These are phyloP conservation scores for Hipparchia semele DNA, from an alignment of 2,888 invertebrate species.

Conservation along the genomic window DNA sequence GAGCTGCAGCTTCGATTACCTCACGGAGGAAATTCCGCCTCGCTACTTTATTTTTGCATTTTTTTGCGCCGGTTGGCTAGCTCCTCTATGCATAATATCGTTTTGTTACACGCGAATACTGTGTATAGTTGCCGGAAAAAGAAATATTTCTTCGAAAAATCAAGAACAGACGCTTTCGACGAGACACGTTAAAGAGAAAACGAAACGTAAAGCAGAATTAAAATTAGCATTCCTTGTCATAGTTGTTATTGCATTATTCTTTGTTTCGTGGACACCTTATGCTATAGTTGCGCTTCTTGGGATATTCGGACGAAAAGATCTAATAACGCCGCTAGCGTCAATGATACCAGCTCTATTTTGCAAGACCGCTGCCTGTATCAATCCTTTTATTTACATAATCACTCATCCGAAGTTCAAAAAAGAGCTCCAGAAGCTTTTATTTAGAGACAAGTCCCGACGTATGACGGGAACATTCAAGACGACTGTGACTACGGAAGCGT, in stretches of 20 bases:
- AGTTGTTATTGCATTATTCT: conserved; percentile 88
- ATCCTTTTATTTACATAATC: conserved; percentile 91
- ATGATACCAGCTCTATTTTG: conserved; percentile 92
- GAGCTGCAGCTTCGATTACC: conserved; percentile 93
- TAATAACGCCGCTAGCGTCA: conserved; percentile 87
- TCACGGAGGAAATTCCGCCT: conserved; percentile 84
- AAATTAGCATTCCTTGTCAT: conserved; percentile 87
- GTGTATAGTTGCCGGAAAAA: conserved; percentile 83
- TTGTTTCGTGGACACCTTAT: conserved; percentile 92
- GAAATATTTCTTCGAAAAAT: conserved; percentile 70
- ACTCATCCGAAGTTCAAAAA: conserved; percentile 90
- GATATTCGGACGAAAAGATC: conserved; percentile 84
- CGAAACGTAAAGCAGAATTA: conserved; percentile 87
- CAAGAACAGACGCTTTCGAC: conserved; percentile 78
- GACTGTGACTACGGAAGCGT: conserved; percentile 60
- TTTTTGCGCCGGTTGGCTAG: conserved; percentile 89
- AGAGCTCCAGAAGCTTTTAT: conserved; percentile 80
- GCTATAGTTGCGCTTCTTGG: conserved; percentile 89
- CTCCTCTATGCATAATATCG: conserved; percentile 87
- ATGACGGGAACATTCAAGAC: conserved; percentile 69
- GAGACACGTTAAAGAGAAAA: conserved; percentile 83
- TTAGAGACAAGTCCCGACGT: conserved; percentile 65
- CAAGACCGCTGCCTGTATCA: conserved; percentile 91
- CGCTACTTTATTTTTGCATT: conserved; percentile 88
- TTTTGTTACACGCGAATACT: conserved; percentile 89